Base-by-base conservation (phyloP, 2,797 vertebrate genomes). In the Emydoidea blandingii region DNA sequence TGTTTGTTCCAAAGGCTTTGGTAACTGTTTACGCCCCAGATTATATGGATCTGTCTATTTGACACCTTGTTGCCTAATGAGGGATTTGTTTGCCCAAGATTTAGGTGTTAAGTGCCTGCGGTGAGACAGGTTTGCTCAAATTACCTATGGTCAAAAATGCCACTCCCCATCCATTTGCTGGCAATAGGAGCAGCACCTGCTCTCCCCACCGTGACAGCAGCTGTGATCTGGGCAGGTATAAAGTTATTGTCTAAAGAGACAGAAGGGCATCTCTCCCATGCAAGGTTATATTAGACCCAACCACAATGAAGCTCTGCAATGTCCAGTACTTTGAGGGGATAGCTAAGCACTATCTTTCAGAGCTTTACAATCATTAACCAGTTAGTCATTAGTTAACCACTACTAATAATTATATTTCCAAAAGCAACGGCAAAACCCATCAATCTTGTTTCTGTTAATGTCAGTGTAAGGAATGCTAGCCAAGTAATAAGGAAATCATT, bases 1-100 rank as follows among this genome's bases (percentile, higher is more conserved):
- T 21, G 2, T 92, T 97, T 94, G 83, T 93, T 96, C 87, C 85
- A 57, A 94, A 97, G 44, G 59, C 34, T 83, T 93, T 87, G 47
- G 49, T 59, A 88, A 85, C n/a, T 72, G 76, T 84, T 90, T 94
- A 87, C 85, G 54, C 57, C 52, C 62, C 15, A 54, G 18, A 91
- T 81, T 80, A 91, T 23, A 5, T 8, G 8, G 19, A 92, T 65
- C 37, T 25, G 3, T 65, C 79, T 88, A 52, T 29, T 81, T 0
- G 0, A 56, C 90, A 65, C 12, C 11, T 72, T 27, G 52, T 93
- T 84, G 54, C 12, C 37, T 76, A 74, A 44, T 53, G 82, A 81
- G 72, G 79, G 81, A n/a, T 47, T 78, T 65, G 3, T 89, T 81
- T 79, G 31, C 56, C 83, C n/a, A 68, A 50, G 49, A 85, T 91